phyloP scores from a whole-genome alignment of 2,113 vertebrate species.

The Ramphastos sulfuratus region DNA sequence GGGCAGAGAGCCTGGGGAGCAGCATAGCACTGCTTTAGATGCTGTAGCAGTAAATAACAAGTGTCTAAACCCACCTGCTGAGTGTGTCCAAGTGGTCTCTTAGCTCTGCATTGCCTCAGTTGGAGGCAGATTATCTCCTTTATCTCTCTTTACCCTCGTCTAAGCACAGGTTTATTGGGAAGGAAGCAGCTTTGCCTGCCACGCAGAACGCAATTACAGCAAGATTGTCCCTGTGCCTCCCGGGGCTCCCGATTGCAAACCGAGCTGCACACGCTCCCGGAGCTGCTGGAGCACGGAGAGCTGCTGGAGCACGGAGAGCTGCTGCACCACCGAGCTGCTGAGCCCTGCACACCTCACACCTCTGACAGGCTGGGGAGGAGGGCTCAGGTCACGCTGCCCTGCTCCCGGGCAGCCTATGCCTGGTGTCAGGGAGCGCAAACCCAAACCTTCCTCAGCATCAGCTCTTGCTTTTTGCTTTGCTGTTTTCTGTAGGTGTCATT shows the following conservation, averaged over 20 bases:
- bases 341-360: rapidly evolving
- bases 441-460: not conserved
- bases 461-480: not conserved
- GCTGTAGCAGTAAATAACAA: not conserved
- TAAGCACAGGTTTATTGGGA: not conserved
- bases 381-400: not conserved
- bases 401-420: not conserved
- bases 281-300: not conserved
- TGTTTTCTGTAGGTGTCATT: not conserved
- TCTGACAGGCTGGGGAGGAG: not conserved
- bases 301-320: not conserved
- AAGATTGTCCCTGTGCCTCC: not conserved
- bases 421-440: not conserved
- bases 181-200: not conserved
- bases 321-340: not conserved
- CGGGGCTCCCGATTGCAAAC: not conserved
- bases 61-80: not conserved
- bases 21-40: not conserved
- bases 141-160: not conserved
- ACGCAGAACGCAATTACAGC: not conserved
- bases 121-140: constrained; percentile 31
- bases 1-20: not conserved
- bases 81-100: not conserved
- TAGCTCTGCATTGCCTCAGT: not conserved
- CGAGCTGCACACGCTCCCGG: not conserved